Evolutionary conservation across 2,888 invertebrate genomes (phyloP), one percentile per base, ranked within the genome.

Genomic region (Dimorphilus gyrociliatus): DNA sequence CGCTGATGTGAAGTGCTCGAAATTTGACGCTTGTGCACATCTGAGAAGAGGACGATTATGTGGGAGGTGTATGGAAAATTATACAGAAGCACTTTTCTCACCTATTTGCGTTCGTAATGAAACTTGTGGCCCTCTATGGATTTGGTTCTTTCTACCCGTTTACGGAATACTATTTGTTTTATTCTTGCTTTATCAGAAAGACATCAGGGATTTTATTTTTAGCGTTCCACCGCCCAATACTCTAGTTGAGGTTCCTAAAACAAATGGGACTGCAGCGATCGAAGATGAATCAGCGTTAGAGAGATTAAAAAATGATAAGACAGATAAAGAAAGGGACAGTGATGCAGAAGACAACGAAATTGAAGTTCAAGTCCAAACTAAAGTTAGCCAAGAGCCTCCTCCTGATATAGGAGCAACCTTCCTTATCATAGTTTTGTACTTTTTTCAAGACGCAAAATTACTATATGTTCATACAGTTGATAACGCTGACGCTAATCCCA

Each of bases 141-240:
- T 42, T 12, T 42, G 35, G 28, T 39, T 39, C 16, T 32, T 42
- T 8, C 34, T 35, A 14, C 10, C 39, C 3, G 30, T 29, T 10
- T 29, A 35, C 2, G 42, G 42, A 6, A n/a, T 39, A 7, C 16
- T 41, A 24, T 42, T 41, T 27, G 35, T 32, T 12, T 23, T 42
- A 18, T 42, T 42, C 35, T 32, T 42, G 24, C 36, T 42, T 12
- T 42, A 34, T 28, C 42, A 42, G 36, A 42, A 42, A 23, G 39
- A 42, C 38, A 36, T 42, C 4, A 33, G 42, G n/a, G 41, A 42
- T 23, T 25, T 42, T 17, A 42, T 42, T 24, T 42, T 39, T 27
- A 19, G 29, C 16, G 19, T 12, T 17, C 23, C 8, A 15, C 13
- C 4, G 8, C 27, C 8, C 21, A 23, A 2, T 17, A 27, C 6